Conservation (phyloP, 2,797 vertebrate species). For the Danionella dracula region DNA sequence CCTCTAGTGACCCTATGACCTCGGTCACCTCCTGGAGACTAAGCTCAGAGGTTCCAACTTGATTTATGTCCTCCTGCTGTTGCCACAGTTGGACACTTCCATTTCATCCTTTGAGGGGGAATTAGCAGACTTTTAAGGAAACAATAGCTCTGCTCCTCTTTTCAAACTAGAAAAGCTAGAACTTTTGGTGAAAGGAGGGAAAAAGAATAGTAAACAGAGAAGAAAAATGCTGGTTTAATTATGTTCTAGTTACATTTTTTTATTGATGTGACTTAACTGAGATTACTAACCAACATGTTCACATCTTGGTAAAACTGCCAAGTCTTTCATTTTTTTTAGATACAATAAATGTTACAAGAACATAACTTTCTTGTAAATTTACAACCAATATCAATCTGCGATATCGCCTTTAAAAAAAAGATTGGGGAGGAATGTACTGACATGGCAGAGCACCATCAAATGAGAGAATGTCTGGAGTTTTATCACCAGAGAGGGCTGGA, state of each 20-base stretch:
- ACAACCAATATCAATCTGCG: conserved; percentile 18
- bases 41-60: conserved; percentile 82
- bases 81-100: conserved; percentile 85
- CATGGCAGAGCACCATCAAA: conserved; percentile 87
- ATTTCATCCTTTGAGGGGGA: conserved; percentile 87
- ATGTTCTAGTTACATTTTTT: too few species aligned
- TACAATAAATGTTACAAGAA: conserved; percentile 38
- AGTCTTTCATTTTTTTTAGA: conserved; percentile 50
- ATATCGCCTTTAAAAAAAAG: conserved; percentile 26
- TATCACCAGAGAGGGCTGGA: conserved; percentile 80
- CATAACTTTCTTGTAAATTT: conserved; percentile 24
- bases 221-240: too few species aligned
- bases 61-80: conserved; percentile 96
- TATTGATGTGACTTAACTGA: too few species aligned
- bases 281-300: too few species aligned
- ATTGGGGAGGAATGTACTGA: conserved; percentile 80
- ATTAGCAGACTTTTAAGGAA: conserved; percentile 80
- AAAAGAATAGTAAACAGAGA: conserved; percentile 46
- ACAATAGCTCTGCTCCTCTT: conserved; percentile 74
- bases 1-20: conserved; percentile 74
- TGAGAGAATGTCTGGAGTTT: conserved; percentile 95
- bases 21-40: conserved; percentile 77
- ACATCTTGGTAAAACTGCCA: conserved; percentile 34
- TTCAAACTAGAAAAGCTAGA: conserved; percentile 53
- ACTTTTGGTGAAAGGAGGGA: conserved; percentile 18